A percentile compares a stretch with the other conserved stretches of the same genome.
Conservation (phyloP, 1,140 invertebrate species). For the Euura saliciscinereae region DNA sequence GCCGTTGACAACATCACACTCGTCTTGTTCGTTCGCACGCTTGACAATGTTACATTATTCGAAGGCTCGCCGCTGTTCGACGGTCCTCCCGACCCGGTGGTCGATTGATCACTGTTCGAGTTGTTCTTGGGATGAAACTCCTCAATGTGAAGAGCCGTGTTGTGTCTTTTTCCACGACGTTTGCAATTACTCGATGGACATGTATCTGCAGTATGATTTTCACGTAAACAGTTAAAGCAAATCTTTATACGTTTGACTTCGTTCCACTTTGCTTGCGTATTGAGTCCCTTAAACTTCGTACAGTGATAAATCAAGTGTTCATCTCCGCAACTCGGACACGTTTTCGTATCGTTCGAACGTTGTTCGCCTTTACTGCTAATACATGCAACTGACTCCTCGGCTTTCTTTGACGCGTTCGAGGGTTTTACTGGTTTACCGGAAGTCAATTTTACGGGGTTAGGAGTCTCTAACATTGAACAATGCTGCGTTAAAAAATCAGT, state of each 20-base stretch:
- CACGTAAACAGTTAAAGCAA: conserved; percentile 10
- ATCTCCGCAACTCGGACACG: conserved; percentile 12
- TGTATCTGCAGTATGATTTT: not conserved
- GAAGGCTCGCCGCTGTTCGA: not conserved
- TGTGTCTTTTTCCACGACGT: not conserved
- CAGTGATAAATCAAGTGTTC: conserved; percentile 15
- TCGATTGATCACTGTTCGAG: not conserved
- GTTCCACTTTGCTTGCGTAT: not conserved
- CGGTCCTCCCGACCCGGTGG: not conserved
- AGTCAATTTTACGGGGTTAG: not conserved
- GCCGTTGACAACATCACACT: not conserved
- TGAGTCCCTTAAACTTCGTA: conserved; percentile 11
- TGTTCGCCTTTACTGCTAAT: not conserved
- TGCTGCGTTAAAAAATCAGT: not conserved
- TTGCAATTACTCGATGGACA: not conserved
- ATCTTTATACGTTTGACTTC: conserved; percentile 3
- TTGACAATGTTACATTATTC: conserved; percentile 3
- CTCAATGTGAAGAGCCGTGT: not conserved
- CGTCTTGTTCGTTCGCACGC: not conserved
- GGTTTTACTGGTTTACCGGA: not conserved
- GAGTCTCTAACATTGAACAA: not conserved
- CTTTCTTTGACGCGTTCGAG: conserved; percentile 11
- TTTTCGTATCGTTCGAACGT: conserved; percentile 5
- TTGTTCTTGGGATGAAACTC: not conserved
- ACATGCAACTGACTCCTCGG: conserved; percentile 14